Evolutionary conservation across 2,888 invertebrate species (phyloP).

Genomic region (Eumerus sabulonum): DNA sequence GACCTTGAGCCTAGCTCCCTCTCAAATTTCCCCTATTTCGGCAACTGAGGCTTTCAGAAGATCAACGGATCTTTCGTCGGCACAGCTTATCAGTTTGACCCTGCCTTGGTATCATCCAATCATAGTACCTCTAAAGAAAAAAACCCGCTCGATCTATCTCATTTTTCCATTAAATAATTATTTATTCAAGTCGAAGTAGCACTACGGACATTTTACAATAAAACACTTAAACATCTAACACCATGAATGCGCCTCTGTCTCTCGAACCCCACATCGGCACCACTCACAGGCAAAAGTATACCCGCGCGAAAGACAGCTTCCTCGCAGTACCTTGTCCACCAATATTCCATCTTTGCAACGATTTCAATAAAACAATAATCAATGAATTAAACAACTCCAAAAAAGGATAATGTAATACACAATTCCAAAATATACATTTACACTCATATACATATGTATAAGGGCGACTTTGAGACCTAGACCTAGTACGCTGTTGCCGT

Average conservation of each 20-base stretch:
- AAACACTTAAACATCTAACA: slow-evolving; percentile 8
- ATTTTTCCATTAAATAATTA: slow-evolving; percentile 9
- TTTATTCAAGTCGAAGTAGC: slow-evolving; percentile 4
- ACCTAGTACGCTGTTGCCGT: no score
- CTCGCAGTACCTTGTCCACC: slow-evolving; percentile 32
- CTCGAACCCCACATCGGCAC: not conserved
- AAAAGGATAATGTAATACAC: slow-evolving; percentile 43
- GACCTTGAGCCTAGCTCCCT: no score
- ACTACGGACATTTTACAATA: slow-evolving; percentile 11
- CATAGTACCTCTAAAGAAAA: no score
- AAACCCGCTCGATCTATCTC: no score
- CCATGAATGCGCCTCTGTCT: not conserved
- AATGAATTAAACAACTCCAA: slow-evolving; percentile 40
- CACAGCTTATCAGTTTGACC: no score
- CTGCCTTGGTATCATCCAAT: no score
- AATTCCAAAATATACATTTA: slow-evolving; percentile 43
- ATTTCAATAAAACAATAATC: slow-evolving; percentile 11
- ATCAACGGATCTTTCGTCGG: no score
- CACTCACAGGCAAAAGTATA: no score
- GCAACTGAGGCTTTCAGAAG: no score
- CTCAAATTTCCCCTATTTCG: no score
- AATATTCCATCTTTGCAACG: slow-evolving; percentile 33
- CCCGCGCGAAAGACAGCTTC: not conserved
- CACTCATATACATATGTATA: no score
- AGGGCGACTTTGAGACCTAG: no score